Evolutionary conservation across 1,140 invertebrate genomes (phyloP).

Genomic region (Drosophila mauritiana): DNA sequence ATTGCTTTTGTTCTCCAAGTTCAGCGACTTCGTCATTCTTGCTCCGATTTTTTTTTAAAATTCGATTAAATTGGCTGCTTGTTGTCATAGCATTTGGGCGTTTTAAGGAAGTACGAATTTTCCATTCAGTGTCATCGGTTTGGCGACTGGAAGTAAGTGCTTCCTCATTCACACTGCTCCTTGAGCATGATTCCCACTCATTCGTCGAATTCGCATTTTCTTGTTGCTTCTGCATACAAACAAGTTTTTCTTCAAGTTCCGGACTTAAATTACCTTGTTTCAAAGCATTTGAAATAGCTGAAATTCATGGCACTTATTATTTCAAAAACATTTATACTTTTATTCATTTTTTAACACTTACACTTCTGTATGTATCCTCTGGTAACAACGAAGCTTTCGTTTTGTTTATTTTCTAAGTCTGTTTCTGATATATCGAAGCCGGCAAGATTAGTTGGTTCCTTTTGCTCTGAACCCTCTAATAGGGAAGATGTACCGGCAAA

Average conservation of each 20-base stretch:
- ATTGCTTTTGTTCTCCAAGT: slow-evolving; percentile 53
- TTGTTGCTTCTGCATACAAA: slow-evolving; percentile 94
- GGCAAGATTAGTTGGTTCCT: slow-evolving; percentile 16
- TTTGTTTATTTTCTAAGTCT: slow-evolving; percentile 45
- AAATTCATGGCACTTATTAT: not conserved
- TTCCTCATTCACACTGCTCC: slow-evolving; percentile 32
- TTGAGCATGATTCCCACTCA: slow-evolving; percentile 57
- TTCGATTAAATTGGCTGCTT: slow-evolving; percentile 27
- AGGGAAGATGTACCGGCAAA: slow-evolving; percentile 24
- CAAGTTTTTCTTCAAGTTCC: slow-evolving; percentile 96
- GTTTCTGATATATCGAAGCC: slow-evolving; percentile 9
- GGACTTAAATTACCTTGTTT: slow-evolving; percentile 95
- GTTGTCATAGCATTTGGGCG: slow-evolving; percentile 41
- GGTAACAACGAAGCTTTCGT: slow-evolving; percentile 90
- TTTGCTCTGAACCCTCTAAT: slow-evolving; percentile 56
- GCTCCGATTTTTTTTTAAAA: slow-evolving; percentile 52
- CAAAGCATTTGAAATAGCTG: slow-evolving; percentile 92
- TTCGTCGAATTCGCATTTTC: slow-evolving; percentile 89
- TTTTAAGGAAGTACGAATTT: slow-evolving; percentile 44
- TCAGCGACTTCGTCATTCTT: slow-evolving; percentile 36
- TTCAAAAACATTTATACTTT: no score
- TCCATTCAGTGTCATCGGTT: slow-evolving; percentile 63
- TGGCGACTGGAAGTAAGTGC: slow-evolving; percentile 30
- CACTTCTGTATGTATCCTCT: slow-evolving; percentile 94
- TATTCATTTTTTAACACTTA: slow-evolving; percentile 21